These are phyloP conservation scores for Tautogolabrus adspersus DNA, from an alignment of 2,113 vertebrate genomes.

Conservation along the genomic window DNA sequence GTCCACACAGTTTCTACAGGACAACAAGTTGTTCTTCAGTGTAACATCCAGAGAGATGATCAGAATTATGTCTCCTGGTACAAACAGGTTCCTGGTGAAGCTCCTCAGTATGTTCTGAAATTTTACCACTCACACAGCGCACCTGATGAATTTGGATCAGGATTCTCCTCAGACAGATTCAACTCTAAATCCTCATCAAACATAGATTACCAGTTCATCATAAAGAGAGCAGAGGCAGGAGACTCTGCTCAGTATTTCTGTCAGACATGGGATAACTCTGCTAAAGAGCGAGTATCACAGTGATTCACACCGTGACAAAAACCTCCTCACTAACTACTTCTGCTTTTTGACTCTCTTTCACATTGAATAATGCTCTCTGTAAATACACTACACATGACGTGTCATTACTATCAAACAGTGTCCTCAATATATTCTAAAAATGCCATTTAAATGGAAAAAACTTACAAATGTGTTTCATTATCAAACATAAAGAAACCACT, in stretches of 20 bases:
- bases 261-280: conserved; percentile 17
- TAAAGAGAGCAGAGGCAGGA: conserved; percentile 53
- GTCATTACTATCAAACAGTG: too few relatives aligned
- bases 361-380: too few relatives aligned
- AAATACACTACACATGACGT: too few relatives aligned
- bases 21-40: background rate
- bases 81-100: conserved; percentile 62
- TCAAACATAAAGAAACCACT: too few relatives aligned
- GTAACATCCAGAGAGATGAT: background rate
- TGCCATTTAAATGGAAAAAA: too few relatives aligned
- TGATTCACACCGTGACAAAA: conserved; percentile 66
- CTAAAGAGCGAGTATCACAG: conserved; percentile 4
- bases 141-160: too few relatives aligned
- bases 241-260: conserved; percentile 75
- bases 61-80: too few relatives aligned
- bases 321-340: conserved; percentile 50
- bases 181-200: too few relatives aligned
- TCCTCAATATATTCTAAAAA: too few relatives aligned
- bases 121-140: too few relatives aligned
- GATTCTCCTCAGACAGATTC: too few relatives aligned
- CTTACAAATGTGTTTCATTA: too few relatives aligned
- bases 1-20: conserved; percentile 26
- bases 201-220: conserved; percentile 65
- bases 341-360: conserved; percentile 2
- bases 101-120: background rate